Evolutionary conservation across 2,888 invertebrate species (phyloP), one percentile per base, ranked within the genome.

Genomic region (Tinea semifulvella): DNA sequence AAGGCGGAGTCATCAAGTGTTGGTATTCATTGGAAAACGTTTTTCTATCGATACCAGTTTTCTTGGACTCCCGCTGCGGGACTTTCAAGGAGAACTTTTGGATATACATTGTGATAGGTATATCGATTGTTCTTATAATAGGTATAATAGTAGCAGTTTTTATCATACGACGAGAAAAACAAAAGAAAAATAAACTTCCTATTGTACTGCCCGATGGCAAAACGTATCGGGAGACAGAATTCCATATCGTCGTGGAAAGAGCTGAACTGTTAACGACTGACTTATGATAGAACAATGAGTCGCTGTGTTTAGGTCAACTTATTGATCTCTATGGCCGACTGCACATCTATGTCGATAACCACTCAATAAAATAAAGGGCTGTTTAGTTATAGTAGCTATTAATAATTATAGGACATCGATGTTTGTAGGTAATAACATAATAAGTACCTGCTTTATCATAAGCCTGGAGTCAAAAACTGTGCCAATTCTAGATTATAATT

Each of bases 201-300:
- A 81, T 92, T 66, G 89, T 93, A 43, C 85, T 91, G 58, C 92
- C 93, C 0, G 92, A 92, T 55, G 89, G 91, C 1, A 85, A 90
- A 59, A 89, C 92, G 11, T 94, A 93, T 62, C 84, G 89, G 58
- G 92, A 94, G 74, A 93, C 93, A 7, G 92, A 94, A 71, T 86
- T 93, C 56, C 89, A 92, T 67, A 90, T 93, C 58, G 89, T 93
- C 62, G 88, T 92, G 52, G 93, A 94, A 79, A 87, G 89, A 67
- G 89, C 91, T 36, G 91, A 92, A 68, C 86, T 92, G 40, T 75
- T 92, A 47, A 91, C 91, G 52, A 92, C 91, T 53, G 90, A 91
- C 70, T 85, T 92, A 67, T 88, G 72, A 80, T 36, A 36, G 10
- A 3, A 18, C 35, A 11, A 14, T 2, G 7, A 35, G 3, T 22